Percentiles rank a stretch among this genome's conserved stretches.
Evolutionary conservation across 2,888 invertebrate genomes (phyloP).

Genomic region (Sarcophaga caerulescens): DNA sequence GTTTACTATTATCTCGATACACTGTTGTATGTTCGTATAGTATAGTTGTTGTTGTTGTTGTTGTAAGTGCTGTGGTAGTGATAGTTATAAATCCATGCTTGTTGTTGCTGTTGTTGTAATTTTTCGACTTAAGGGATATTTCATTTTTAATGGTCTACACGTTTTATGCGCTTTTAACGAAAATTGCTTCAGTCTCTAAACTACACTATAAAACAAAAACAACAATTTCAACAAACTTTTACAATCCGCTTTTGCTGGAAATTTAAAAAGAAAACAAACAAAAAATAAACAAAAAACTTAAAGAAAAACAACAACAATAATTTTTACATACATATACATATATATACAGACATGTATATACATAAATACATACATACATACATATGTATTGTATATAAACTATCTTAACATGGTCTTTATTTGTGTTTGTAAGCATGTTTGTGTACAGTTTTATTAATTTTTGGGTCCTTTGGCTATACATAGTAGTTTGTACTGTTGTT

Average conservation of each 20-base stretch:
- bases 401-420: background rate
- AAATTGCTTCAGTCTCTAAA: constrained; percentile 59
- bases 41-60: background rate
- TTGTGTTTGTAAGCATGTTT: background rate
- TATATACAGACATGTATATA: background rate
- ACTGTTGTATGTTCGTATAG: background rate
- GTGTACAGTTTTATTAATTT: background rate
- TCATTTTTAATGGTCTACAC: constrained; percentile 65
- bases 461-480: background rate
- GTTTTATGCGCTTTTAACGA: constrained; percentile 63
- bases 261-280: constrained; percentile 8
- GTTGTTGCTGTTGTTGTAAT: constrained; percentile 16
- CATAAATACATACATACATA: background rate
- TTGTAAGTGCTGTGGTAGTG: background rate
- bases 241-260: constrained; percentile 13
- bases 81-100: background rate
- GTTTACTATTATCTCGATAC: constrained; percentile 8
- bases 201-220: constrained; percentile 23
- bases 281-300: constrained; percentile 4
- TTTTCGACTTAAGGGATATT: constrained; percentile 64
- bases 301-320: no score
- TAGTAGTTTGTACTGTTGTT: background rate
- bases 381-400: constrained; percentile 9
- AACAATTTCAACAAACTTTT: constrained; percentile 46
- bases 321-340: background rate